A percentile compares a stretch with the other conserved stretches of the same genome.
Conservation (phyloP, 2,797 vertebrate species). For the Catamblyrhynchus diadema region DNA sequence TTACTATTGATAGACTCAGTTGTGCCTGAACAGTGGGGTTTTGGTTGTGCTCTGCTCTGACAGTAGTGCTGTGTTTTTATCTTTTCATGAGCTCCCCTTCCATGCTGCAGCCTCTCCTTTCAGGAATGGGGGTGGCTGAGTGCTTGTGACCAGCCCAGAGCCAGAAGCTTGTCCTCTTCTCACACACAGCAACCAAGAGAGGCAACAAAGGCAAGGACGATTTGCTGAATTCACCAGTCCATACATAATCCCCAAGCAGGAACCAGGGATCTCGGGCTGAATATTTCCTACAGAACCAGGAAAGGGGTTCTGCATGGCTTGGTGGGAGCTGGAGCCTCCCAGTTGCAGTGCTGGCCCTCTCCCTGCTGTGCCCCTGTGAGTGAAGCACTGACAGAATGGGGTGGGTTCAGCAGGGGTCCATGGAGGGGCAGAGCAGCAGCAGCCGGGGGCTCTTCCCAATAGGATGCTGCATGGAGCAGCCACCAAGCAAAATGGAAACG, state of each 20-base stretch:
- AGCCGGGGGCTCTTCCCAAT: neutral
- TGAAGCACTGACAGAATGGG: neutral
- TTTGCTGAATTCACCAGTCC: neutral
- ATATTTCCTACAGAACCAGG: neutral
- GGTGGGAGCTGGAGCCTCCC: neutral
- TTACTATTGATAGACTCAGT: neutral
- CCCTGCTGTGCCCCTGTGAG: neutral
- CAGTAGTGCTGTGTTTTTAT: neutral
- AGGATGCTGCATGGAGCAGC: neutral
- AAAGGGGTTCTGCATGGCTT: fast-evolving
- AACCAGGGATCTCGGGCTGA: neutral
- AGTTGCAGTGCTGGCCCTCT: neutral
- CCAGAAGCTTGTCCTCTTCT: neutral
- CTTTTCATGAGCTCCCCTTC: neutral
- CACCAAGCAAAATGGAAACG: neutral
- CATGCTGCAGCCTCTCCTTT: neutral
- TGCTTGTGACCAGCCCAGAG: neutral
- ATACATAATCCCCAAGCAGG: neutral
- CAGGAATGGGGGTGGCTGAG: neutral
- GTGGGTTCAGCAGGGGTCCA: fast-evolving
- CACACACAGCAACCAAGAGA: neutral
- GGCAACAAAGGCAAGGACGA: fast-evolving
- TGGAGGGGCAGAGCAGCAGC: neutral
- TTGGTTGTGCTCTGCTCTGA: neutral
- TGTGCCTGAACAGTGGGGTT: neutral